Evolutionary conservation across 23 tunicate species (phyloP), one percentile per base, ranked within the genome.

Genomic region (Phallusia fumigata): DNA sequence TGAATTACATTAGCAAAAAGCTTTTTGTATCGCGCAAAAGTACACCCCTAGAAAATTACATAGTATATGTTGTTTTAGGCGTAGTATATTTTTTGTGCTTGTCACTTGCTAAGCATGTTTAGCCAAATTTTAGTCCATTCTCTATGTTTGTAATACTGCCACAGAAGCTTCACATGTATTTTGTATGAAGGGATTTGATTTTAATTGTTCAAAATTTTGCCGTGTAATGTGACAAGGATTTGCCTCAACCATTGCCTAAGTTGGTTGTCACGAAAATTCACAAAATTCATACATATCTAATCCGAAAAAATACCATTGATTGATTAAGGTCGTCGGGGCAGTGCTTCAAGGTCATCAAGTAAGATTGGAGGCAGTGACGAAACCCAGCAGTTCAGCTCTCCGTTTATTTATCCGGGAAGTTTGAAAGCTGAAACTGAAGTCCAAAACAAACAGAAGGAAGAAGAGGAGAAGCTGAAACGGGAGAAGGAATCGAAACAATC

Each of bases 271-370:
- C n/a, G n/a, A n/a, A n/a, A n/a, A n/a, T n/a, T n/a, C n/a, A n/a
- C n/a, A n/a, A n/a, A n/a, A n/a, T n/a, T n/a, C n/a, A n/a, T n/a
- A n/a, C n/a, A n/a, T n/a, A n/a, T n/a, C n/a, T n/a, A n/a, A n/a
- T n/a, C n/a, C n/a, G n/a, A n/a, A n/a, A n/a, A 51, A 6, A 58
- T 58, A 21, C 13, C 3, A 13, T 58, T 58, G 2, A 13, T 58
- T 22, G 77, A 5, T 74, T 74, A 78, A 81, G 96, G 96, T 64
- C 79, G 91, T 0, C 79, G 87, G 1, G 97, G 97, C 19, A 92
- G 97, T 52, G 92, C 97, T 0, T 92, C 97, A n/a, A 58, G 97
- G n/a, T 79, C 97, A 21, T 87, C 91, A 19, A 92, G 97, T 74
- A 92, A 92, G 65, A 81, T 79, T 26, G 97, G 97, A 19, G 31